Percentiles rank a stretch among this genome's conserved stretches.
Evolutionary conservation across 2,797 vertebrate species (phyloP).

Genomic region (Poeciliopsis presidionis): DNA sequence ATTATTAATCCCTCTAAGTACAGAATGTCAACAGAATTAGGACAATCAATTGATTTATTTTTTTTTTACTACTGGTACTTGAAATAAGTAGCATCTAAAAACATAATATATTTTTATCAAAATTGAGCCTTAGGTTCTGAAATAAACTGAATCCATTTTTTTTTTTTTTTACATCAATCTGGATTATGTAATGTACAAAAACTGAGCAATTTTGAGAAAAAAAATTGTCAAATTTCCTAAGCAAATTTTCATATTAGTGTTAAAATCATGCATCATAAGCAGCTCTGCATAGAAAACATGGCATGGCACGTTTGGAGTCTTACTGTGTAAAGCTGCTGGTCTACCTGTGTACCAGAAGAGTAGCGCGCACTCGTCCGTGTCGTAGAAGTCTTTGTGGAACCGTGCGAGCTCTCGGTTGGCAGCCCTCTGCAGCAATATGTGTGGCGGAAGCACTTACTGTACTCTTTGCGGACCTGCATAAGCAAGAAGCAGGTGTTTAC

Average conservation of each 20-base stretch:
- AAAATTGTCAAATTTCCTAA: conserved; percentile 14
- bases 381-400: conserved; percentile 93
- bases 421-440: conserved; percentile 94
- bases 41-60: too few relatives aligned
- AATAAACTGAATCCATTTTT: conserved; percentile 7
- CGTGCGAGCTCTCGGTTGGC: conserved; percentile 94
- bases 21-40: neutral
- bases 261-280: conserved; percentile 6
- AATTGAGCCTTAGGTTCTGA: neutral
- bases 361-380: conserved; percentile 96
- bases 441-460: conserved; percentile 97
- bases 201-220: neutral
- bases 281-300: neutral
- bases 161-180: neutral
- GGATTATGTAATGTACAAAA: neutral
- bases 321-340: conserved; percentile 37
- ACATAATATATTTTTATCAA: neutral
- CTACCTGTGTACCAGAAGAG: conserved; percentile 98
- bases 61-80: neutral
- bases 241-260: conserved; percentile 11
- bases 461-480: conserved; percentile 94
- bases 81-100: neutral
- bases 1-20: neutral
- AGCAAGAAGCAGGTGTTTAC: conserved; percentile 60
- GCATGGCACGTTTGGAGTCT: neutral